phyloP scores from a whole-genome alignment of 1,140 invertebrate species.

The Caenorhabditis remanei region DNA sequence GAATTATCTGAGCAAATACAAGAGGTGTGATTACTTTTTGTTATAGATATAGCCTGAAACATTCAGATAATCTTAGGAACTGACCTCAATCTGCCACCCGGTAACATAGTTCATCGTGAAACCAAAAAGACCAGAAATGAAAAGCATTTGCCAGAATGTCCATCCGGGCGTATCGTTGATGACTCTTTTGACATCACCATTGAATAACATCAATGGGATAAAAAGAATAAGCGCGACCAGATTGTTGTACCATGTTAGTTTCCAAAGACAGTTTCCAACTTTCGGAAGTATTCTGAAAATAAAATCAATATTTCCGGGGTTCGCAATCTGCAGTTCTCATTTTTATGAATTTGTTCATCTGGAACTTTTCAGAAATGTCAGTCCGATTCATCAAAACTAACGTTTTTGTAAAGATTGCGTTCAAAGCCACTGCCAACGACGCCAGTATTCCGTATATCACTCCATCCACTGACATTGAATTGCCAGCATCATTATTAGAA shows the following conservation, averaged over 20 bases:
- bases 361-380: neutral
- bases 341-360: neutral
- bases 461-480: constrained; percentile 88
- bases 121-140: constrained; percentile 90
- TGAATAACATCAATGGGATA: constrained; percentile 87
- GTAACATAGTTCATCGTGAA: constrained; percentile 97
- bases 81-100: constrained; percentile 92
- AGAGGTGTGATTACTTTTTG: too few species aligned
- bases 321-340: neutral
- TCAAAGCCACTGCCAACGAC: constrained; percentile 90
- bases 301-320: neutral
- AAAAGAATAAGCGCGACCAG: constrained; percentile 91
- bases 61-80: neutral
- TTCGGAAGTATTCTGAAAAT: neutral
- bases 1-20: neutral
- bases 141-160: constrained; percentile 87
- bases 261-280: constrained; percentile 87
- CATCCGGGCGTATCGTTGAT: neutral
- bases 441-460: constrained; percentile 92
- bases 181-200: neutral
- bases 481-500: constrained; percentile 93
- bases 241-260: constrained; percentile 93
- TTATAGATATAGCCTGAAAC: neutral
- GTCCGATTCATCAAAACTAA: constrained; percentile 78
- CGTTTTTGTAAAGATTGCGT: constrained; percentile 95